These are phyloP conservation scores for Acanthurus leucopareius DNA, from an alignment of 2,797 vertebrate genomes.

Conservation along the genomic window DNA sequence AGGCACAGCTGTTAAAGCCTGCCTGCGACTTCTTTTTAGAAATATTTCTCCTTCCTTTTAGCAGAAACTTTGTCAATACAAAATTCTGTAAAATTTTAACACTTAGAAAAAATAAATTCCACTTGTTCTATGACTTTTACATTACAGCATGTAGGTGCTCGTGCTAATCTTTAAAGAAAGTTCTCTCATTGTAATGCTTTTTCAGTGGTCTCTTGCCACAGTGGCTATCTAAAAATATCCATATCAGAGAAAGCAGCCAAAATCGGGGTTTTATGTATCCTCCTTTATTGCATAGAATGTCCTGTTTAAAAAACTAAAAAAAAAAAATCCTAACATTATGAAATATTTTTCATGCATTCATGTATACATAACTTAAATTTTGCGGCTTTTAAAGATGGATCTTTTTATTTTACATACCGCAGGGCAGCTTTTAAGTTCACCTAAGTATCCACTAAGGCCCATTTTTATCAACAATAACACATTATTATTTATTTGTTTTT, in stretches of 20 bases:
- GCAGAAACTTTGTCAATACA: slow-evolving; percentile 7
- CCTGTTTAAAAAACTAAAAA: background rate
- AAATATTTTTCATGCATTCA: background rate
- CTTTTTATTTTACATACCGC: background rate
- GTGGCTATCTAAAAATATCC: background rate
- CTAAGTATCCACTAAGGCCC: background rate
- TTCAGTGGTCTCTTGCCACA: slow-evolving; percentile 1
- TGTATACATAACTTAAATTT: background rate
- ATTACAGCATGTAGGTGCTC: slow-evolving; percentile 12
- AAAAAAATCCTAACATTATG: no score
- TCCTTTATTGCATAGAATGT: background rate
- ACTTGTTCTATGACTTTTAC: slow-evolving; percentile 41
- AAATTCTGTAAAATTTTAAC: slow-evolving; percentile 49
- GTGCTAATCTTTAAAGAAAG: slow-evolving; percentile 12
- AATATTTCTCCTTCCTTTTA: slow-evolving; percentile 33
- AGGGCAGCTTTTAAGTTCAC: background rate
- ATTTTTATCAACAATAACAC: background rate
- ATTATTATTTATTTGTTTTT: background rate
- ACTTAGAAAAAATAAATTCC: slow-evolving; percentile 53
- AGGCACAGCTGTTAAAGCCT: slow-evolving; percentile 21
- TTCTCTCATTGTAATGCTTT: slow-evolving; percentile 32
- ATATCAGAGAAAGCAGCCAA: background rate
- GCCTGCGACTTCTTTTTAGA: slow-evolving; percentile 26
- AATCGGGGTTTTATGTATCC: background rate
- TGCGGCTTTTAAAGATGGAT: background rate